These are phyloP conservation scores for Archivesica marissinica DNA, from an alignment of 1,140 invertebrate genomes.

Conservation along the genomic window DNA sequence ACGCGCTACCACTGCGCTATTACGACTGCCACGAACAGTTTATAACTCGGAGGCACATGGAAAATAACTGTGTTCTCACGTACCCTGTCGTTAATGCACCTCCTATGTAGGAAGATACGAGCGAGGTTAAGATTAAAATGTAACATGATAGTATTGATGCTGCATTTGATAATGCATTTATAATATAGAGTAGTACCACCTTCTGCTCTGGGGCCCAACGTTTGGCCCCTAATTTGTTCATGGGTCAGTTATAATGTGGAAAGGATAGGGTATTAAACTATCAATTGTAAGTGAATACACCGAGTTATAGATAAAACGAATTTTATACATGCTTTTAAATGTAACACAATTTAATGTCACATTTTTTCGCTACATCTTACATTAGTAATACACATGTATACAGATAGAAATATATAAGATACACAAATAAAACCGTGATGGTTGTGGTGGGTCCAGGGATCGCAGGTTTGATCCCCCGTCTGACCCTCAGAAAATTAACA, in stretches of 20 bases:
- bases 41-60: too few relatives aligned
- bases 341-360: too few relatives aligned
- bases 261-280: constrained; percentile 29
- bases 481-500: too few relatives aligned
- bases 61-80: too few relatives aligned
- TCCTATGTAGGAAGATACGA: not conserved
- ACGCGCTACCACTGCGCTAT: too few relatives aligned
- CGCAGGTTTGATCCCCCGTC: too few relatives aligned
- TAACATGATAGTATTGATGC: constrained; percentile 3
- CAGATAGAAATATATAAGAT: not conserved
- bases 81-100: not conserved
- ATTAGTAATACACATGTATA: not conserved
- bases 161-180: constrained; percentile 3
- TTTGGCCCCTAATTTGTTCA: constrained; percentile 13
- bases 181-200: constrained; percentile 4
- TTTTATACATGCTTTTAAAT: not conserved
- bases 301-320: not conserved
- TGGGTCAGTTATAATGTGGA: constrained; percentile 20
- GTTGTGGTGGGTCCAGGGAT: too few relatives aligned
- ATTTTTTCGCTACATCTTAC: not conserved
- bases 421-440: too few relatives aligned
- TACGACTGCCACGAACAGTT: too few relatives aligned
- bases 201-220: not conserved
- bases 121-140: constrained; percentile 16
- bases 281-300: not conserved